Evolutionary conservation across 2,888 invertebrate species (phyloP), one percentile per base, ranked within the genome.

Genomic region (Zeuzera pyrina): DNA sequence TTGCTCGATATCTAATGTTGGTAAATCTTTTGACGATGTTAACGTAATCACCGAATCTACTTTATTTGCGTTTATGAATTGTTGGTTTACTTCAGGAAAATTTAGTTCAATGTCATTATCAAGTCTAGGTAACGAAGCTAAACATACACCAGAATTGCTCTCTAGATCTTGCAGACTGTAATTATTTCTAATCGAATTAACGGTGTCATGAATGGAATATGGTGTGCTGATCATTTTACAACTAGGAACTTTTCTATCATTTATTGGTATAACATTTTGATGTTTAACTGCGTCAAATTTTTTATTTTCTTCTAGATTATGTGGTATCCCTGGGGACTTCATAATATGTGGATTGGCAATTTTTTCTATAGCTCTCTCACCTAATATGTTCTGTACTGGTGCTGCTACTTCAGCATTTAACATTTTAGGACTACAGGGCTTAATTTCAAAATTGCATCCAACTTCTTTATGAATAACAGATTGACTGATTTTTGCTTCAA

Each of bases 381-480:
- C 55, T 31, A 77, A 52, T 36, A 79, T 47, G 47, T 62, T 73
- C 50, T 72, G 70, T 15, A 69, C 57, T 22, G 78, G 73, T 36
- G 79, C 57, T 21, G 79, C 78, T 33, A 71, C 47, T 57, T 79
- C 74, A 13, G 70, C 78, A 67, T 76, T 79, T 41, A 81, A 49
- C 73, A 81, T 78, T 67, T 77, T 71, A 31, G 84, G 84, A 56
- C 84, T 84, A 44, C 83, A 84, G 14, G 83, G 84, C 41, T 70
- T 81, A 38, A 84, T 83, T 65, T 84, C 84, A 65, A 84, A 84
- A 54, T 84, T 85, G 49, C 84, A 84, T 15, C 83, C 79, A 30
- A 84, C 84, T 49, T 85, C 84, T 60, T 85, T 85, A 43, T 84
- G 84, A 41, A 85, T 85, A 13, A 85, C 71, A 7, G 84, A 85